These are phyloP conservation scores for Tenebrosternarchus preto DNA, from an alignment of 2,113 vertebrate genomes.

Conservation along the genomic window DNA sequence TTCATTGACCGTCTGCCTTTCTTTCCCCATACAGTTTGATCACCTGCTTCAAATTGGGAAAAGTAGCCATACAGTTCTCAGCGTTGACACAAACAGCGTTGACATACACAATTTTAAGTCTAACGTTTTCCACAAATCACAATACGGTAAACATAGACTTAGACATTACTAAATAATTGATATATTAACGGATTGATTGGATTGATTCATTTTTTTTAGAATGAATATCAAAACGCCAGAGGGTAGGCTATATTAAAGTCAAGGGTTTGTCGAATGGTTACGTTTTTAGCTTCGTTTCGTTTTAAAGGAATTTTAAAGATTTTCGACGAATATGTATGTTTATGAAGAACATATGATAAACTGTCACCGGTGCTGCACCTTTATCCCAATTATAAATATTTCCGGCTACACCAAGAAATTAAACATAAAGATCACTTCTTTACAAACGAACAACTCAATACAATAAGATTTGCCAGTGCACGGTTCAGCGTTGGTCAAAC, in stretches of 20 bases:
- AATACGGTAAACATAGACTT: not conserved
- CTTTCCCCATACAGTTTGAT: not conserved
- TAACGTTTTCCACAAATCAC: not conserved
- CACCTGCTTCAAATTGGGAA: not conserved
- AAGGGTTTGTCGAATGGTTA: slow-evolving; percentile 24
- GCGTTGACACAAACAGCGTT: not conserved
- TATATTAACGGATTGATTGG: slow-evolving; percentile 30
- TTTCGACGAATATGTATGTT: not conserved
- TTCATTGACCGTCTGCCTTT: not conserved
- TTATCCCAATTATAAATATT: not conserved
- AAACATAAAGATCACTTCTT: not conserved
- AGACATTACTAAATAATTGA: slow-evolving; percentile 21
- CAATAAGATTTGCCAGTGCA: slow-evolving; percentile 29
- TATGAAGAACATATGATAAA: not conserved
- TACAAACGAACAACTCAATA: not conserved
- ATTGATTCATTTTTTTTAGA: no score
- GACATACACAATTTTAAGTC: not conserved
- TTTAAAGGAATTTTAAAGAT: not conserved
- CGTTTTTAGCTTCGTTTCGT: not conserved
- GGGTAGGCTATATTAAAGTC: slow-evolving; percentile 32
- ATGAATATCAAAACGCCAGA: slow-evolving; percentile 9
- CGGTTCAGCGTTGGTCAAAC: slow-evolving; percentile 32
- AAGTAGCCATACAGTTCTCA: not conserved
- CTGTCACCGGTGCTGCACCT: not conserved
- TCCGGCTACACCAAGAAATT: not conserved